Conservation (phyloP, 1,140 invertebrate genomes). For the Gonioctena quinquepunctata region DNA sequence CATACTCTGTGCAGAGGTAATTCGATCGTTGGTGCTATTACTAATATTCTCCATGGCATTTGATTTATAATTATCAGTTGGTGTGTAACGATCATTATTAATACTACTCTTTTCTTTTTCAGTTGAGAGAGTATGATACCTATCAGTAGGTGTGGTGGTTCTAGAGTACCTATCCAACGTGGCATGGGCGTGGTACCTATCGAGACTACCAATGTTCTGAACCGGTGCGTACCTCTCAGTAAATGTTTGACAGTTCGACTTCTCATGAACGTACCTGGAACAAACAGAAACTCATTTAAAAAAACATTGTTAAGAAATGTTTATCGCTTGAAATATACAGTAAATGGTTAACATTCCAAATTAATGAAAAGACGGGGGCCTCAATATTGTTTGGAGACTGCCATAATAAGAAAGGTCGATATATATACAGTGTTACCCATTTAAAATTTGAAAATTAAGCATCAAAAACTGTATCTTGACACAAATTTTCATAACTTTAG, state of each 20-base stretch:
- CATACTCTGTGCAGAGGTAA: constrained; percentile 36
- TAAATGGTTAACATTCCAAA: too few relatives aligned
- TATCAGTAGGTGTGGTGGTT: constrained; percentile 39
- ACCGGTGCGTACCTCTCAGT: constrained; percentile 40
- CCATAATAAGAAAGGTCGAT: too few relatives aligned
- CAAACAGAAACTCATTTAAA: neutral
- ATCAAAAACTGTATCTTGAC: too few relatives aligned
- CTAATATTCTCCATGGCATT: constrained; percentile 35
- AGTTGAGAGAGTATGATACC: constrained; percentile 39
- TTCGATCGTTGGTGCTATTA: constrained; percentile 31
- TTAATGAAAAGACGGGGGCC: too few relatives aligned
- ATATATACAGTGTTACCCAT: too few relatives aligned
- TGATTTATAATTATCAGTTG: constrained; percentile 28
- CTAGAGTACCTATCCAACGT: constrained; percentile 45
- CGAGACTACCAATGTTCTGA: constrained; percentile 39
- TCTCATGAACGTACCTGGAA: constrained; percentile 36
- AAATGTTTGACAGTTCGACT: constrained; percentile 29
- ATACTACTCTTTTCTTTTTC: constrained; percentile 36
- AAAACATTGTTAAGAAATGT: neutral
- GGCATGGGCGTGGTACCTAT: constrained; percentile 35
- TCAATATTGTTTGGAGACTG: too few relatives aligned
- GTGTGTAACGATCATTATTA: constrained; percentile 27
- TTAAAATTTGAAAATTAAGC: too few relatives aligned
- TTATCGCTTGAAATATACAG: too few relatives aligned
- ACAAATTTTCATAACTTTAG: too few relatives aligned